Evolutionary conservation across 2,888 invertebrate genomes (phyloP), one percentile per base, ranked within the genome.

Genomic region (Athripsodes cinereus): DNA sequence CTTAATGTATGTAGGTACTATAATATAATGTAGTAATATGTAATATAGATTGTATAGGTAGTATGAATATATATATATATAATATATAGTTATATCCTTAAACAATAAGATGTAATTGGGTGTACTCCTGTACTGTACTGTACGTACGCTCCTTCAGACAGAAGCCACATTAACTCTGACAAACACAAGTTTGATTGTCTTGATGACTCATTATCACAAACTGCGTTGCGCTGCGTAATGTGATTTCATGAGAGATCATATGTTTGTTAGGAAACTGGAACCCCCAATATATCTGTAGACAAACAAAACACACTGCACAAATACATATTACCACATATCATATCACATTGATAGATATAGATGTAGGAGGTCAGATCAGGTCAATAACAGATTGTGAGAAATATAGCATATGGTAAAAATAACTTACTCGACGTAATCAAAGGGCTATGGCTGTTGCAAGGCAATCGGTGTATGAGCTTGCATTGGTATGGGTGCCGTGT

Each of bases 381-480:
- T n/a, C n/a, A n/a, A n/a, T n/a, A n/a, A n/a, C n/a, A 13, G 16
- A 46, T 18, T 31, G 11, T 6, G 11, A 31, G 31, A 8, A 6
- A 8, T 31, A 31, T 31, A n/a, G 31, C 11, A 31, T 6, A 11
- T 31, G 31, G 11, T 31, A 6, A 31, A 31, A 11, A 31, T 6
- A 31, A 31, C 31, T 31, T 11, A 31, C 31, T 16, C 8, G 40
- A 40, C 40, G 13, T 16, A 40, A 40, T 40, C 26, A 40, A 16
- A 40, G 40, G 16, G 21, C 40, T 52, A 57, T 26, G 49, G 56
- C 44, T 55, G 55, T 40, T 55, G 53, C 40, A 54, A 34, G 53
- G 61, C 74, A 76, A 71, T 61, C 19, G 57, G 52, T 53, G 58
- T 53, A 18, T 53, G 53, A 21, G 53, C 53, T 40, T 52, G 52